Percentiles rank a stretch among this genome's conserved stretches.
Evolutionary conservation across 2,113 vertebrate genomes (phyloP).

Genomic region (Tachysurus vachellii): DNA sequence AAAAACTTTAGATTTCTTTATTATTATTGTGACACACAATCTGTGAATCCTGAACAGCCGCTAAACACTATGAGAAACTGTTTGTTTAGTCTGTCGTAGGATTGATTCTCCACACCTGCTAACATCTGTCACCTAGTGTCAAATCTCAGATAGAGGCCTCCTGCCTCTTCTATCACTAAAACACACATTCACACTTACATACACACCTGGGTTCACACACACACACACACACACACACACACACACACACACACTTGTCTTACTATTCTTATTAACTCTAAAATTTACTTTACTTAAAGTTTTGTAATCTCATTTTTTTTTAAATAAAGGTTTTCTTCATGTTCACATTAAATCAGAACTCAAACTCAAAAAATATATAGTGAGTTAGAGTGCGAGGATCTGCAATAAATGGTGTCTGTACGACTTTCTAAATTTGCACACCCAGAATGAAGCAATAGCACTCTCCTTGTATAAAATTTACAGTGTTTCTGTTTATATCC

Average conservation of each 20-base stretch:
- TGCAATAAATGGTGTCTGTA: not conserved
- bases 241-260: not conserved
- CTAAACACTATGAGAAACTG: not conserved
- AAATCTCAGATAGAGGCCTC: constrained; percentile 14
- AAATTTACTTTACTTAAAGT: no score
- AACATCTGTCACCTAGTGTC: constrained; percentile 42
- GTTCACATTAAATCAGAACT: no score
- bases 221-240: no score
- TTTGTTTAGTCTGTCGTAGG: constrained; percentile 10
- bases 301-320: no score
- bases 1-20: not conserved
- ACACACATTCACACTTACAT: constrained; percentile 39
- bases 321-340: no score
- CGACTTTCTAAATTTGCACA: not conserved
- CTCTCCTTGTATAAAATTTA: constrained; percentile 14
- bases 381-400: no score
- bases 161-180: constrained; percentile 54
- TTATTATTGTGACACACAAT: not conserved
- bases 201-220: constrained; percentile 37
- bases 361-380: not conserved
- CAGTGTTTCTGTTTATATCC: not conserved
- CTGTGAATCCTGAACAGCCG: not conserved
- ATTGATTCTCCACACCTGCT: constrained; percentile 47
- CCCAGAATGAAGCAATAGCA: not conserved
- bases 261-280: no score